Base-by-base conservation (phyloP, 2,113 vertebrate species). In the Azemiops feae region DNA sequence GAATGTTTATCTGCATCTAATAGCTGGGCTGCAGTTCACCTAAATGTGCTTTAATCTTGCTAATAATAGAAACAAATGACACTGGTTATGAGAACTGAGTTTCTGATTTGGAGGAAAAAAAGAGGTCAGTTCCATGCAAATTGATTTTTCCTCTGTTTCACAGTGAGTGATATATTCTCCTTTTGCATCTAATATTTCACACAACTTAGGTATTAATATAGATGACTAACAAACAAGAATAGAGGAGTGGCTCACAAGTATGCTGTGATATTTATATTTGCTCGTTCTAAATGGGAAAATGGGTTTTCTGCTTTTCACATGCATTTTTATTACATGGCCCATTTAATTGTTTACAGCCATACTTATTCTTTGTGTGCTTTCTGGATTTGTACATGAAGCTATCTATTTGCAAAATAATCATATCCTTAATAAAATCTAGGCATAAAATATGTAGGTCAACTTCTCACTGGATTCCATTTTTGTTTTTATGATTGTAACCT, bases 71-170 rank as follows among this genome's bases (percentile, higher is more conserved):
- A 96, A 94, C 88, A 97, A 95, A 95, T 85, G 85, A 95, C 93
- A 93, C 45, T 58, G 93, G 89, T 90, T 69, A 93, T 91, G 57
- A 96, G 81, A 94, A 91, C 34, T 87, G 92, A 95, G 92, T 94
- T 96, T 96, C 81, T 96, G 96, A 96, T 96, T 97, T 95, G n/a
- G 93, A 94, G 58, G 92, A 89, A 91, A 34, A 74, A 93, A 96
- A 2, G 10, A 30, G 95, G 93, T 94, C 88, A 93, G 34, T 93
- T 96, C 94, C 47, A 50, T 94, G 92, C 11, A 92, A 91, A 93
- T 93, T 93, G 91, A 3, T 92, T 94, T 96, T 93, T 55, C 94
- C 8, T 87, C 86, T 43, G 0, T 55, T 85, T 89, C 52, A 85
- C 18, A 30, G 54, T 87, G 50, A 87, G 58, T 74, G 45, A 88